Evolutionary conservation across 1,140 invertebrate species (phyloP), one percentile per base, ranked within the genome.

Genomic region (Cotesia chilonis): DNA sequence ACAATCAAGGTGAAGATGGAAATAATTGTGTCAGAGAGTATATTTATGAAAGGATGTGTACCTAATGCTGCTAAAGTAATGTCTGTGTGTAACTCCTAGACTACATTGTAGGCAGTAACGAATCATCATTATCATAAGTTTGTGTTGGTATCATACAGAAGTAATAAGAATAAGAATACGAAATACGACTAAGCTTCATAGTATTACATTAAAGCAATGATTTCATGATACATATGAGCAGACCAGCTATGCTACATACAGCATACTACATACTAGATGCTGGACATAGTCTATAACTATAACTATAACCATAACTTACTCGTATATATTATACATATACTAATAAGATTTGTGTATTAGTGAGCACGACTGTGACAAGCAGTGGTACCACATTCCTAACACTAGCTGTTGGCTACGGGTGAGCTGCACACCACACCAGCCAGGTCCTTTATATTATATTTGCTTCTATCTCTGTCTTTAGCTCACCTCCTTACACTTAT

Each of bases 311-410:
- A 57, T 10, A 12, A 10, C 17, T 12, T 28, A 37, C 54, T 52
- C 64, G 37, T 70, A 36, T 70, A 41, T 41, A 64, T 67, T 36
- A 60, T 41, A 12, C 20, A 52, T 6, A 37, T 70, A 54, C 38
- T 55, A 67, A 17, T 6, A 41, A 54, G 37, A 61, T 59, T 64
- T 68, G 51, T 60, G 75, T 71, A 76, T 75, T 67, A 35, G 60
- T 73, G 70, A 73, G 73, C 73, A 72, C 70, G 80, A 84, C 83
- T 84, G 84, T 87, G 84, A 87, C 85, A 87, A 87, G 85, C 79
- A 77, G 85, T 85, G 81, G 83, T 86, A 87, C 85, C 85, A 81
- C 85, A 87, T 87, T 87, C 85, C 85, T 87, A 87, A 87, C 84
- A 86, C 85, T 81, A 85, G 78, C 70, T 72, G 52, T 65, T 57